phyloP scores from a whole-genome alignment of 2,113 vertebrate genomes.

The Etia nguti region DNA sequence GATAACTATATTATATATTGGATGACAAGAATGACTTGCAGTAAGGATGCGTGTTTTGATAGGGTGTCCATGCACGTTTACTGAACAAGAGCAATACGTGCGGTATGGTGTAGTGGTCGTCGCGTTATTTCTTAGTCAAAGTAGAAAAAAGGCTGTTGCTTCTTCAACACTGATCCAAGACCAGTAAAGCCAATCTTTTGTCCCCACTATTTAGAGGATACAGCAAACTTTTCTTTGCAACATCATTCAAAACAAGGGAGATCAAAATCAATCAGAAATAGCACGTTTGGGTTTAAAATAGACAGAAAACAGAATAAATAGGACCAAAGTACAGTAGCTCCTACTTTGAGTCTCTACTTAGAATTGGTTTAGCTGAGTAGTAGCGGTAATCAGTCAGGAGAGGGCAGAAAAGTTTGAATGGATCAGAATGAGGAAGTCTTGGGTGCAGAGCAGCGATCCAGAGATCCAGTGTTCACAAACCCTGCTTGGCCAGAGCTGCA shows the following conservation, averaged over 20 bases:
- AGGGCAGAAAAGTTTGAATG: constrained; percentile 28
- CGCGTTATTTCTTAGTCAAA: constrained; percentile 39
- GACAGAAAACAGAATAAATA: constrained; percentile 28
- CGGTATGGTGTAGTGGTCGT: constrained; percentile 52
- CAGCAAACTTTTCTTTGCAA: constrained; percentile 58
- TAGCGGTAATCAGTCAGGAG: constrained; percentile 3
- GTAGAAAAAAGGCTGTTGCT: constrained; percentile 53
- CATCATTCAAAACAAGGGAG: constrained; percentile 51
- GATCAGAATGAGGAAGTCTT: not conserved
- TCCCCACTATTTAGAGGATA: constrained; percentile 10
- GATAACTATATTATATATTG: constrained; percentile 58
- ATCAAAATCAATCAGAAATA: constrained; percentile 41
- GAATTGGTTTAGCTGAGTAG: constrained; percentile 13
- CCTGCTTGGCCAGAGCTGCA: constrained; percentile 96
- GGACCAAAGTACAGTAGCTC: constrained; percentile 44
- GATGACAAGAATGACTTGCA: constrained; percentile 59
- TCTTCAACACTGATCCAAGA: constrained; percentile 54
- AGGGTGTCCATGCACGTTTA: constrained; percentile 70
- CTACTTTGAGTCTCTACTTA: constrained; percentile 54
- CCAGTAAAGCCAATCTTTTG: constrained; percentile 32
- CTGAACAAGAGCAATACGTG: constrained; percentile 63
- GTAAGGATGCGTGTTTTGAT: constrained; percentile 60
- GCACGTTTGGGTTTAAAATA: constrained; percentile 40
- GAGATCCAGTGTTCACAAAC: constrained; percentile 82
- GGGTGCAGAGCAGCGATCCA: not conserved